Conservation (phyloP, 2,888 invertebrate species). For the Drosophila algonquin region DNA sequence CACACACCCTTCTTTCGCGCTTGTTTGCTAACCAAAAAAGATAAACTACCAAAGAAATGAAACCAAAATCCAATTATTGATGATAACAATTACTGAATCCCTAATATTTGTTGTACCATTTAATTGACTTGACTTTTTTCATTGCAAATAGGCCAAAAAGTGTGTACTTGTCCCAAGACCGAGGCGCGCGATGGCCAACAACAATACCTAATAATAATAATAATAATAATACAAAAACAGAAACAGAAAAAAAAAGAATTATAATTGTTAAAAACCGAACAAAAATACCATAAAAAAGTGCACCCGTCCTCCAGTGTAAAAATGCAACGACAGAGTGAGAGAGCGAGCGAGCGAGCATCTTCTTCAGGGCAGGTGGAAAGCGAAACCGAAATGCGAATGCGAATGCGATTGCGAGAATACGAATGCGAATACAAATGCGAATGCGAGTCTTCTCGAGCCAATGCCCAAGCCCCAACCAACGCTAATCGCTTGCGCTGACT, state of each 20-base stretch:
- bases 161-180: conserved; percentile 85
- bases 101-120: conserved; percentile 70
- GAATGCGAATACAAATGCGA: not conserved
- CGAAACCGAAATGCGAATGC: not conserved
- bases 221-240: conserved; percentile 46
- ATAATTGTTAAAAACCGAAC: conserved; percentile 52
- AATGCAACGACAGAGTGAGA: conserved; percentile 24
- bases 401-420: too few species aligned
- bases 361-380: conserved; percentile 9
- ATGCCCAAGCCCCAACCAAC: conserved; percentile 15
- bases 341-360: conserved; percentile 25
- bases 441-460: conserved; percentile 16
- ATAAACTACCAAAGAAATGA: conserved; percentile 38
- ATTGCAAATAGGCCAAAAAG: conserved; percentile 85
- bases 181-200: conserved; percentile 85
- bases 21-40: conserved; percentile 61
- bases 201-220: conserved; percentile 79
- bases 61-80: conserved; percentile 51
- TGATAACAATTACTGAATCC: conserved; percentile 67
- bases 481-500: conserved; percentile 16
- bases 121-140: conserved; percentile 84
- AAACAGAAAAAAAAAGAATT: conserved; percentile 41
- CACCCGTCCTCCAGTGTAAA: conserved; percentile 50
- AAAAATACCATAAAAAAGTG: conserved; percentile 57
- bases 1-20: conserved; percentile 46